A percentile compares a stretch with the other conserved stretches of the same genome.
Evolutionary conservation across 2,797 vertebrate species (phyloP).

Genomic region (Diglossa cyanea): DNA sequence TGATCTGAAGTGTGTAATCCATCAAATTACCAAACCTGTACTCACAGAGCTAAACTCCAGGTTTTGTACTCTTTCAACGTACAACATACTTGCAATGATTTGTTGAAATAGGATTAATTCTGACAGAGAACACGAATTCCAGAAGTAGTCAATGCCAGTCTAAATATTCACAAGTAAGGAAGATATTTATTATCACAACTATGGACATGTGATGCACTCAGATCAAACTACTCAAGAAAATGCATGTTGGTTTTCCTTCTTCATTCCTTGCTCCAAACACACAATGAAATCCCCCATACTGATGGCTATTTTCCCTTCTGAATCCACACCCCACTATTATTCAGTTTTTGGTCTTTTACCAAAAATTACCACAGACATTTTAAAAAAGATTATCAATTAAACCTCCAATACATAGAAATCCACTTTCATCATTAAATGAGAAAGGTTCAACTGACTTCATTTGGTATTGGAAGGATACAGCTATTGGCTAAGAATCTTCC

Average conservation of each 20-base stretch:
- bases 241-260: accelerated
- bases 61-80: background rate
- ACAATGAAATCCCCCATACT: background rate
- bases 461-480: background rate
- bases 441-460: background rate
- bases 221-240: background rate
- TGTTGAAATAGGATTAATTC: background rate
- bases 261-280: background rate
- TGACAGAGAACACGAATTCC: background rate
- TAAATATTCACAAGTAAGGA: background rate
- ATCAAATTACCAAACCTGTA: background rate
- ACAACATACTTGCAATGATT: background rate
- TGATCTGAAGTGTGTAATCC: background rate
- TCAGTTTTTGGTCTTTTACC: background rate
- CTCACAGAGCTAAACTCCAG: background rate
- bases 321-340: background rate
- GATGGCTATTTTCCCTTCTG: background rate
- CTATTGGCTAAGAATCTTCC: background rate
- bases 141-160: background rate
- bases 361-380: background rate
- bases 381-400: background rate
- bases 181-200: background rate
- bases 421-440: background rate
- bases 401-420: background rate
- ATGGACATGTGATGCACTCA: accelerated